Percentiles rank a stretch among this genome's conserved stretches.
These are phyloP conservation scores for Poliocrania exsul DNA, from an alignment of 2,797 vertebrate genomes.

Conservation along the genomic window DNA sequence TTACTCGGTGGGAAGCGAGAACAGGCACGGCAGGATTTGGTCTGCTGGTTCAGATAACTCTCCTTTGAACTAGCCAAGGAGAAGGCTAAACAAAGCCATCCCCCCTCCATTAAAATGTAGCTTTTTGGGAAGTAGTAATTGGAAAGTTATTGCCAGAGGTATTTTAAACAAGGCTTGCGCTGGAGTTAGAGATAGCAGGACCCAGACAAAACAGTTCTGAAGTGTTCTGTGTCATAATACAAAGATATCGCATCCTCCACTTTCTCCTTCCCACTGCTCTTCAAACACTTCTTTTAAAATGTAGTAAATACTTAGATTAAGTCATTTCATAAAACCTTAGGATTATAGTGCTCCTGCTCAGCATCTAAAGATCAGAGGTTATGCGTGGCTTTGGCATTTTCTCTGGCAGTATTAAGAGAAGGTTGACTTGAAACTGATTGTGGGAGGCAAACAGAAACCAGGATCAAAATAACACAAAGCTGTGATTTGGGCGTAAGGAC, in stretches of 20 bases:
- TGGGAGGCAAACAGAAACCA: background rate
- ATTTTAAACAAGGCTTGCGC: slow-evolving; percentile 19
- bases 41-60: slow-evolving; percentile 4
- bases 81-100: slow-evolving; percentile 26
- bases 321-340: slow-evolving; percentile 61
- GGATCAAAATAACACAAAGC: slow-evolving; percentile 47
- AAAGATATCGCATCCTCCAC: background rate
- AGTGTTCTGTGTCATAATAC: slow-evolving; percentile 14
- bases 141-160: slow-evolving; percentile 29
- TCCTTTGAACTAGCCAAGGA: slow-evolving; percentile 21
- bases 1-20: background rate
- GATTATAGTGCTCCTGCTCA: slow-evolving; percentile 46
- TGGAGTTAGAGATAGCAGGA: slow-evolving; percentile 42
- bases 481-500: slow-evolving; percentile 32
- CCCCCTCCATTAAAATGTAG: background rate
- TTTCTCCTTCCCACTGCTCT: background rate
- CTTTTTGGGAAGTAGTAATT: slow-evolving; percentile 21
- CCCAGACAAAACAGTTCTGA: slow-evolving; percentile 30
- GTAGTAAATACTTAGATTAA: slow-evolving; percentile 64
- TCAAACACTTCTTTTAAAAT: slow-evolving; percentile 57
- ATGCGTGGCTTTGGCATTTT: slow-evolving; percentile 15
- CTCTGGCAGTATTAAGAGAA: slow-evolving; percentile 24
- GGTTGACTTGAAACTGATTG: slow-evolving; percentile 52
- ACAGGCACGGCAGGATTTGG: background rate
- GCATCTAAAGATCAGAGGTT: slow-evolving; percentile 59